Conservation (phyloP, 64 coral and sea anemone genomes). For the Dendronephthya gigantea region DNA sequence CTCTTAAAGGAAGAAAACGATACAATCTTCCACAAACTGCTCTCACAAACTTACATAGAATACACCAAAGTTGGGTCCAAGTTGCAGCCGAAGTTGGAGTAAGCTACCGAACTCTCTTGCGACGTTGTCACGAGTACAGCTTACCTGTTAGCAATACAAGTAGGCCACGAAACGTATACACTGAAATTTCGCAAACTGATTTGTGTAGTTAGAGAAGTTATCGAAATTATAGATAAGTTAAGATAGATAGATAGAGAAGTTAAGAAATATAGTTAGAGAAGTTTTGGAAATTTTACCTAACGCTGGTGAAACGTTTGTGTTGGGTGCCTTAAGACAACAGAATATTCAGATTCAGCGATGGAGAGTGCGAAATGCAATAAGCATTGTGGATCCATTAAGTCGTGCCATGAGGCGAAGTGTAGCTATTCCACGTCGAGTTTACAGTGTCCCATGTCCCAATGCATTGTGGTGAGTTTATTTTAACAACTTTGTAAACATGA, state of each 20-base stretch:
- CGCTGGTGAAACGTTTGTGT: conserved; percentile 5
- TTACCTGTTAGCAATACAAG: background rate
- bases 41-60: too few relatives aligned
- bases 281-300: conserved; percentile 3
- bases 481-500: background rate
- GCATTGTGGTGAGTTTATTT: background rate
- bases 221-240: too few relatives aligned
- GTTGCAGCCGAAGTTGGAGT: background rate
- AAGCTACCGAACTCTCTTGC: background rate
- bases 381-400: background rate
- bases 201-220: too few relatives aligned
- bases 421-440: background rate
- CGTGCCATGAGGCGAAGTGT: background rate
- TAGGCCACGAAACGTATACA: background rate
- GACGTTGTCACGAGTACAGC: background rate
- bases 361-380: background rate
- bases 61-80: background rate
- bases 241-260: too few relatives aligned
- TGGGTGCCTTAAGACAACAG: background rate
- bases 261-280: background rate
- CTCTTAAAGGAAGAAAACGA: background rate
- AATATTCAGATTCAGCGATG: background rate
- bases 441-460: conserved; percentile 6
- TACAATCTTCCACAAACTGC: background rate
- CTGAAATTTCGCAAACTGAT: background rate